A percentile compares a stretch with the other conserved stretches of the same genome.
Evolutionary conservation across 92 coral and sea anemone genomes (phyloP).

Genomic region (Palythoa grandiflora): DNA sequence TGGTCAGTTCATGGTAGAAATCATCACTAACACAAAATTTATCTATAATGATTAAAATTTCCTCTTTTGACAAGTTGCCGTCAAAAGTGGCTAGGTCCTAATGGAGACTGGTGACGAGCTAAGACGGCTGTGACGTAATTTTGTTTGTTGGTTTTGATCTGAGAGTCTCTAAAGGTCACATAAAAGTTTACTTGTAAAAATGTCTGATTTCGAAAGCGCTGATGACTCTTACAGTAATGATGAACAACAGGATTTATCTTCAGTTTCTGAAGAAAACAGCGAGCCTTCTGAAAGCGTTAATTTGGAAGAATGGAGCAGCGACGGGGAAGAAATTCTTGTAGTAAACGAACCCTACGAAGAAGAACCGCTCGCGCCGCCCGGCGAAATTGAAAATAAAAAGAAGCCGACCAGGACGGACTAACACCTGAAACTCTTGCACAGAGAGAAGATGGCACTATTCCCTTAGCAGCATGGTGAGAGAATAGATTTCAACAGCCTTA

Average conservation of each 20-base stretch:
- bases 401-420: not conserved
- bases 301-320: not conserved
- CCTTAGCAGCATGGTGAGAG: not conserved
- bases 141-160: too few relatives aligned
- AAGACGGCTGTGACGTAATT: too few relatives aligned
- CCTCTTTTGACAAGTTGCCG: not conserved
- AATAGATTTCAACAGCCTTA: not conserved
- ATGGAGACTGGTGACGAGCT: too few relatives aligned
- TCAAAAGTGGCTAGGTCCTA: too few relatives aligned
- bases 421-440: not conserved
- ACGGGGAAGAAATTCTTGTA: not conserved
- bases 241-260: not conserved
- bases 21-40: conserved; percentile 15
- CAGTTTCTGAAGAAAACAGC: not conserved
- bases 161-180: too few relatives aligned
- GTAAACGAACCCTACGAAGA: not conserved
- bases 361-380: not conserved
- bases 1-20: not conserved
- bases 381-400: not conserved
- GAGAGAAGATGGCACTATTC: conserved; percentile 1
- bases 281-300: not conserved
- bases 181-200: not conserved
- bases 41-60: not conserved
- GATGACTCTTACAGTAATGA: too few relatives aligned
- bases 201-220: not conserved